A percentile compares a stretch with the other conserved stretches of the same genome.
Conservation (phyloP, 2,888 invertebrate species). For the Mycalesis mineus region DNA sequence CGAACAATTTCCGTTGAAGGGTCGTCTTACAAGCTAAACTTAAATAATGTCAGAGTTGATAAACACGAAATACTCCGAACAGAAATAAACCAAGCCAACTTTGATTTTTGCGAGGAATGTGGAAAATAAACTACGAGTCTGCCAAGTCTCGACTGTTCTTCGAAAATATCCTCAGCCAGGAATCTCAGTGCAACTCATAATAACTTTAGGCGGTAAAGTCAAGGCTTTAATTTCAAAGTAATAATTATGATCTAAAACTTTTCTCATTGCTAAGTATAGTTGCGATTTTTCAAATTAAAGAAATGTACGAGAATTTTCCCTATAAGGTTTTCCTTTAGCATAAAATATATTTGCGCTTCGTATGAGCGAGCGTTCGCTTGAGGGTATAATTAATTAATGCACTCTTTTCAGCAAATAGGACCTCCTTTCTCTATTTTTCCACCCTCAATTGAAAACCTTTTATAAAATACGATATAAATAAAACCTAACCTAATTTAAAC, state of each 20-base stretch:
- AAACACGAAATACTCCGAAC: conserved; percentile 51
- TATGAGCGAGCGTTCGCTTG: too few relatives aligned
- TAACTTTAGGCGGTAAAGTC: conserved; percentile 23
- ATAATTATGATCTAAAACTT: conserved; percentile 27
- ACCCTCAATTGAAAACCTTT: background rate
- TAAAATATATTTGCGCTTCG: background rate
- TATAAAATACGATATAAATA: background rate
- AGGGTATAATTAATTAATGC: too few relatives aligned
- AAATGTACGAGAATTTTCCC: background rate
- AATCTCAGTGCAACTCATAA: conserved; percentile 24
- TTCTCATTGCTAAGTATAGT: conserved; percentile 24
- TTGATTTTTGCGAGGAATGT: conserved; percentile 46
- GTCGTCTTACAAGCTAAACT: background rate
- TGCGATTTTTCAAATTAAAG: conserved; percentile 6
- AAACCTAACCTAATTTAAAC: background rate
- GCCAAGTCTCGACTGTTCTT: conserved; percentile 47
- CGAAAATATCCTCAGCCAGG: conserved; percentile 41
- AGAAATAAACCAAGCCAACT: conserved; percentile 35
- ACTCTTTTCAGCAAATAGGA: too few relatives aligned
- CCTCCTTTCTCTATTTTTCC: too few relatives aligned
- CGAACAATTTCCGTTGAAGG: background rate
- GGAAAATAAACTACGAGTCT: conserved; percentile 49
- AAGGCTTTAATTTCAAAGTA: conserved; percentile 28
- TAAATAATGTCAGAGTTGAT: background rate
- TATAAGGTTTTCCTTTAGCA: background rate